phyloP scores from a whole-genome alignment of 2,888 invertebrate genomes.

The Leptopilina syphax region DNA sequence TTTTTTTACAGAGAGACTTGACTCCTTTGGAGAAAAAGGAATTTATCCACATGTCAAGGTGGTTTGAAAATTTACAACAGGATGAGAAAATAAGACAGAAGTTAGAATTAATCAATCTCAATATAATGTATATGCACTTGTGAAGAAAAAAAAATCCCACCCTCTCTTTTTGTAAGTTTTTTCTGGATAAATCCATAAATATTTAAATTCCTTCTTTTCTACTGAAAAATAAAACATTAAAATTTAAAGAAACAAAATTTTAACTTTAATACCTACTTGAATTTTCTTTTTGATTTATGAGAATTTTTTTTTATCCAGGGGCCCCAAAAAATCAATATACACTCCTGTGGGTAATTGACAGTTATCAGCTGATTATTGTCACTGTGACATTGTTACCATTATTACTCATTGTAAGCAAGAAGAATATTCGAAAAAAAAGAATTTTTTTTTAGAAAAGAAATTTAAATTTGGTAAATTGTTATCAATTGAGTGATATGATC shows the following conservation, averaged over 20 bases:
- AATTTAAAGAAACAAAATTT: too few species aligned
- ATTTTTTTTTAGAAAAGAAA: neutral
- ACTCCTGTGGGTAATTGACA: slow-evolving; percentile 19
- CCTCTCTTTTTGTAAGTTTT: neutral
- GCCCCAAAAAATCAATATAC: neutral
- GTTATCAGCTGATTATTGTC: slow-evolving; percentile 2
- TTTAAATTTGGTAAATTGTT: neutral
- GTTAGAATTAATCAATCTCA: slow-evolving; percentile 77
- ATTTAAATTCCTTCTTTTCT: slow-evolving; percentile 22
- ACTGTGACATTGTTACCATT: neutral
- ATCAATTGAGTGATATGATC: slow-evolving; percentile 30
- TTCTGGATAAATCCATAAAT: neutral
- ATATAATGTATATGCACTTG: slow-evolving; percentile 68
- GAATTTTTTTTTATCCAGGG: neutral
- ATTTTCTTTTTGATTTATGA: neutral
- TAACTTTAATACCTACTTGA: neutral
- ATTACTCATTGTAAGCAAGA: neutral
- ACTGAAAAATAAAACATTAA: slow-evolving; percentile 23
- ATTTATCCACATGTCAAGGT: slow-evolving; percentile 84
- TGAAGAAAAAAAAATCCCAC: slow-evolving; percentile 53
- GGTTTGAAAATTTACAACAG: slow-evolving; percentile 88
- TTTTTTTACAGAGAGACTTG: slow-evolving; percentile 80
- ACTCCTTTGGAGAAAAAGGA: slow-evolving; percentile 83
- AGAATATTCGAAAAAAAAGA: neutral
- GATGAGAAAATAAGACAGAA: slow-evolving; percentile 81